Evolutionary conservation across 1,140 invertebrate species (phyloP), one percentile per base, ranked within the genome.

Genomic region (Mylabris phalerata): DNA sequence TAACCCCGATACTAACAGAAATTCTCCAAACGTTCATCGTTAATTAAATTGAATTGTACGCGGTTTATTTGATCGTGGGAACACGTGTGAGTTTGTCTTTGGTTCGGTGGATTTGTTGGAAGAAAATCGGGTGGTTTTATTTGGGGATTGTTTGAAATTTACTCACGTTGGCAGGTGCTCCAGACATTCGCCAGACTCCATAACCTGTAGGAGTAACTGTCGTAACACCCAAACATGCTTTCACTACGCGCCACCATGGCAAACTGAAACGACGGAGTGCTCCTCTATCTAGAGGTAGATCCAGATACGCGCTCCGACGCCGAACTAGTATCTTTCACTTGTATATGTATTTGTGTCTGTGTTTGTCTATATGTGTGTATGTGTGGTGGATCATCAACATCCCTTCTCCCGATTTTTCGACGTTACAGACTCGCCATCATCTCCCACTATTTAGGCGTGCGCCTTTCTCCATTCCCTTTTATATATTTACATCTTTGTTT

Each of bases 111-210:
- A 19, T 19, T 19, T 19, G 19, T 19, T 19, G 19, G 19, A 19
- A 1, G 19, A 32, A 32, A 32, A 32, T 32, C 7, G 7, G 4
- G 4, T 1, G 4, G 7, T 32, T 32, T 32, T 32, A 5, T 32
- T 32, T 32, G 32, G 32, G 32, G 32, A 32, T 7, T 32, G 32
- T 32, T 32, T 4, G 32, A 32, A 32, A 32, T 32, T 13, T 78
- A 83, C 82, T 83, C 77, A 85, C 82, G 81, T 77, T 82, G 81
- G 74, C 80, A 82, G 75, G 78, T 80, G 76, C 80, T 82, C 82
- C 82, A 84, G 58, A 84, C 81, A 77, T 84, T 84, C 75, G 83
- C 83, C 72, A 85, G 77, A 76, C 80, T 83, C 83, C 83, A 85
- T 69, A 85, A 79, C 67, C 82, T 77, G 75, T 84, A 84, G 71